A percentile compares a stretch with the other conserved stretches of the same genome.
phyloP scores from a whole-genome alignment of 2,113 vertebrate genomes.

The Dascyllus trimaculatus region DNA sequence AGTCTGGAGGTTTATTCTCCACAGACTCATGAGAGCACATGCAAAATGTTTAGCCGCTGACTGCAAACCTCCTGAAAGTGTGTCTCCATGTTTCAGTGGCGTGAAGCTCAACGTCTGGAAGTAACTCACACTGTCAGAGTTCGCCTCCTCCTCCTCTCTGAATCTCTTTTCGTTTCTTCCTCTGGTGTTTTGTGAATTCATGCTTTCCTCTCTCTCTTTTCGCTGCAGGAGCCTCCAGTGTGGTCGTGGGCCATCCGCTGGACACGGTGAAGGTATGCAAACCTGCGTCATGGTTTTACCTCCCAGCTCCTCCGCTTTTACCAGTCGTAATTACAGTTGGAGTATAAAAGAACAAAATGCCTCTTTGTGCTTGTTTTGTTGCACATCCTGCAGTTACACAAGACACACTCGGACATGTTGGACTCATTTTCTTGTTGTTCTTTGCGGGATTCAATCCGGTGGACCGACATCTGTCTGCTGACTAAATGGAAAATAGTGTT shows the following conservation, averaged over 20 bases:
- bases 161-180: not conserved
- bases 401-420: too few species aligned
- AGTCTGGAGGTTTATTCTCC: not conserved
- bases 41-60: too few species aligned
- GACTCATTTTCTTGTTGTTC: not conserved
- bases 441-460: too few species aligned
- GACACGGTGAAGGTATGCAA: slow-evolving; percentile 86
- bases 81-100: too few species aligned
- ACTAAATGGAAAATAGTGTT: too few species aligned
- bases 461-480: too few species aligned
- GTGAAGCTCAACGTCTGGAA: too few species aligned
- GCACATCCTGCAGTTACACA: not conserved
- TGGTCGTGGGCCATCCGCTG: slow-evolving; percentile 86
- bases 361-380: too few species aligned
- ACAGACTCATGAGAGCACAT: too few species aligned
- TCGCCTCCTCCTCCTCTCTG: too few species aligned
- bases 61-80: too few species aligned
- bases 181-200: not conserved
- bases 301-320: not conserved
- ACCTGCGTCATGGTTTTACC: not conserved
- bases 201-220: not conserved
- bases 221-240: slow-evolving; percentile 83
- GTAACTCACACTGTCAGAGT: too few species aligned
- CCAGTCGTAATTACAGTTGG: not conserved
- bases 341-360: not conserved